phyloP scores from a whole-genome alignment of 2,888 invertebrate species.

The Omphaloscelis lunosa region DNA sequence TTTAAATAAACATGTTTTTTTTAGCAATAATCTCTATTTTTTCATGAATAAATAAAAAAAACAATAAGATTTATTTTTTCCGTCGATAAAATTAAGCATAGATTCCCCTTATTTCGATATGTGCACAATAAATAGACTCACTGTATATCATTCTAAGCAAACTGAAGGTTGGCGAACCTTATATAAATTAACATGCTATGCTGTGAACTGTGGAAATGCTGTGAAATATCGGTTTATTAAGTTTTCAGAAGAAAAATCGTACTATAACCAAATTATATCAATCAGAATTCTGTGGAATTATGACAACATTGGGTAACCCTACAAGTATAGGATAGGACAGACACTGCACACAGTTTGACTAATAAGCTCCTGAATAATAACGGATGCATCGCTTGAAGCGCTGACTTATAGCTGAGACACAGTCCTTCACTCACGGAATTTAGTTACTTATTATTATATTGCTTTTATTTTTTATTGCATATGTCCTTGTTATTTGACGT shows the following conservation, averaged over 20 bases:
- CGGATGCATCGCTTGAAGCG: slow-evolving; percentile 48
- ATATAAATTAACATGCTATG: not conserved
- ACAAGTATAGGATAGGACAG: slow-evolving; percentile 18
- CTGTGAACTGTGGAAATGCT: not conserved
- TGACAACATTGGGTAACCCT: slow-evolving; percentile 36
- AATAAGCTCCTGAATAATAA: slow-evolving; percentile 55
- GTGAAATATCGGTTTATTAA: not conserved
- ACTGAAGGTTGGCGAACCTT: not conserved
- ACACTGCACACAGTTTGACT: slow-evolving; percentile 36
- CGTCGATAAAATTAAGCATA: no score
- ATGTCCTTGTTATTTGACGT: slow-evolving; percentile 42
- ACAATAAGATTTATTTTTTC: no score
- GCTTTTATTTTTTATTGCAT: slow-evolving; percentile 42
- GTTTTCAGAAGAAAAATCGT: not conserved
- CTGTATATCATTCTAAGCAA: no score
- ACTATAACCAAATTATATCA: not conserved
- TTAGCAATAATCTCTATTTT: no score
- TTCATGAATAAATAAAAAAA: no score
- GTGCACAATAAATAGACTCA: no score
- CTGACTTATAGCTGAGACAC: slow-evolving; percentile 28
- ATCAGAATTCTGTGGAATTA: no score
- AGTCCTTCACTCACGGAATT: slow-evolving; percentile 34
- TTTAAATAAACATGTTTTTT: no score
- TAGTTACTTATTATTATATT: slow-evolving; percentile 1
- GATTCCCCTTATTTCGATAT: no score